Conservation (phyloP, 2,113 vertebrate genomes). For the Vidua chalybeata region DNA sequence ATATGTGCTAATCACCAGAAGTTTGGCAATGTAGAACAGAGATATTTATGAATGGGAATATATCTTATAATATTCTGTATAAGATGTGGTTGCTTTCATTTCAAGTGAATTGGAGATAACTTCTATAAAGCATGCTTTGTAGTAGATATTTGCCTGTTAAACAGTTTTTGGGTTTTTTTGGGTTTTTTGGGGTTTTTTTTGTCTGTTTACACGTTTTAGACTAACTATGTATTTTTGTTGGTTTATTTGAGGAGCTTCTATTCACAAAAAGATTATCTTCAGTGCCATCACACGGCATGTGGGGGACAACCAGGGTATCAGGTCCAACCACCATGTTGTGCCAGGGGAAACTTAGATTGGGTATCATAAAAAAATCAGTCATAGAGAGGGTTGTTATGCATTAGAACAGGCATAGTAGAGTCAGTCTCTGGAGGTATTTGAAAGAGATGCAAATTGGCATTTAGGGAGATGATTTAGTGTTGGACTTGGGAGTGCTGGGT, state of each 20-base stretch:
- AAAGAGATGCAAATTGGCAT: background rate
- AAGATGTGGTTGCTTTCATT: background rate
- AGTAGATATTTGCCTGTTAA: background rate
- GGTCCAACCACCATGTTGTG: background rate
- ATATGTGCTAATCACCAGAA: background rate
- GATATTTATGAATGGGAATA: background rate
- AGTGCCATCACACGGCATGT: background rate
- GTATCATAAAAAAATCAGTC: background rate
- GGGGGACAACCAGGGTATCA: rapidly evolving
- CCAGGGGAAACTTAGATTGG: background rate
- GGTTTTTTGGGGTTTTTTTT: no score
- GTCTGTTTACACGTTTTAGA: background rate
- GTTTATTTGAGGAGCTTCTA: background rate
- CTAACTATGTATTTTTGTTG: background rate
- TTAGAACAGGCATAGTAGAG: background rate
- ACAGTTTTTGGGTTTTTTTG: no score
- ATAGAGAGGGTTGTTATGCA: background rate
- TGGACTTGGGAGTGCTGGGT: background rate
- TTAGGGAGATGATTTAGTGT: background rate
- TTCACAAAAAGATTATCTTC: background rate
- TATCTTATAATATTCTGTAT: background rate
- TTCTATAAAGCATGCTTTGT: background rate
- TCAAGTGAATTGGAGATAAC: background rate
- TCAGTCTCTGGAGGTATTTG: background rate
- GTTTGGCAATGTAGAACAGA: background rate